Conservation (phyloP, 2,888 invertebrate species). For the Melinaea menophilus region DNA sequence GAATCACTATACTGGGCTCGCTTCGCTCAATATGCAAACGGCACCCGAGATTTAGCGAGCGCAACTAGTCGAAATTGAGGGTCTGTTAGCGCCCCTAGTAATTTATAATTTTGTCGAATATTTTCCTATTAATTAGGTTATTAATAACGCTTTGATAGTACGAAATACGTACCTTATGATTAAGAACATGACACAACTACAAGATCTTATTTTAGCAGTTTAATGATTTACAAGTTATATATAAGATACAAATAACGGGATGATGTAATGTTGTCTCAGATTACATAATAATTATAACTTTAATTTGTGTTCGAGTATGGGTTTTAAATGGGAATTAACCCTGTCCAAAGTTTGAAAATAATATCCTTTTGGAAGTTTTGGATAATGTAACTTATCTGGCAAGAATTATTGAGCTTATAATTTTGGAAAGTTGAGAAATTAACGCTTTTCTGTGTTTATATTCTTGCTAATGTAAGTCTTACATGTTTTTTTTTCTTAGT, state of each 20-base stretch:
- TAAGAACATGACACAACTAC: too few species aligned
- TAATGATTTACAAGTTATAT: conserved; percentile 6
- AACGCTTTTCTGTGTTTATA: too few species aligned
- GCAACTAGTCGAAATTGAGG: too few species aligned
- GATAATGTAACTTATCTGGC: conserved; percentile 21
- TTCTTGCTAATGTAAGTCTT: too few species aligned
- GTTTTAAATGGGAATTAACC: not conserved
- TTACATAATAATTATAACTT: conserved; percentile 6
- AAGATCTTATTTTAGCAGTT: not conserved
- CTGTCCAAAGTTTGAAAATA: conserved; percentile 19
- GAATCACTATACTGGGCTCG: too few species aligned
- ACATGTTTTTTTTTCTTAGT: too few species aligned
- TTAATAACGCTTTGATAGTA: too few species aligned
- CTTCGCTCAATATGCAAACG: too few species aligned
- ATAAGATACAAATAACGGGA: not conserved
- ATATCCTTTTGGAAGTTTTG: conserved; percentile 23
- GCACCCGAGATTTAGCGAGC: too few species aligned
- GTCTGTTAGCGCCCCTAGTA: too few species aligned
- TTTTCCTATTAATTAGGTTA: not conserved
- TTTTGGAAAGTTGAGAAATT: too few species aligned
- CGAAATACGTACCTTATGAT: not conserved
- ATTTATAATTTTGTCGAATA: not conserved
- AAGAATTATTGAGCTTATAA: conserved; percentile 20
- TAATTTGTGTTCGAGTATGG: conserved; percentile 1
- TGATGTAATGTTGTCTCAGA: not conserved